A percentile compares a stretch with the other conserved stretches of the same genome.
Conservation (phyloP, 2,797 vertebrate genomes). For the Cirrhinus mrigala region DNA sequence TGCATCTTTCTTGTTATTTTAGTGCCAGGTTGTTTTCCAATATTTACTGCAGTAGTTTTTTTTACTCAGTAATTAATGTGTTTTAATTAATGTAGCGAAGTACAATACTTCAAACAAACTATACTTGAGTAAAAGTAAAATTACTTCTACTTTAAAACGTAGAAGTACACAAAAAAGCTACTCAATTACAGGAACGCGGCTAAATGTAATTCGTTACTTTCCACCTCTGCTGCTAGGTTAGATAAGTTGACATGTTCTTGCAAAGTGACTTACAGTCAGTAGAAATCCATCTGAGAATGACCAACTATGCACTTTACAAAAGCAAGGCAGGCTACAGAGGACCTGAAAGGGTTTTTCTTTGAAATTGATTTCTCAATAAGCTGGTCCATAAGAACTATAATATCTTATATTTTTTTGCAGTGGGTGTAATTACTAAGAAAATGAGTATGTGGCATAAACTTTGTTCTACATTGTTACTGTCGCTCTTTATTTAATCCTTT, state of each 20-base stretch:
- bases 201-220: too few relatives aligned
- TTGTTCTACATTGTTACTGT: conserved; percentile 20
- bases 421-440: conserved; percentile 10
- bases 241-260: neutral
- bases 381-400: conserved; percentile 4
- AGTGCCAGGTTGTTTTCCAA: too few relatives aligned
- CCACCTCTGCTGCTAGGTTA: neutral
- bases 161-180: too few relatives aligned
- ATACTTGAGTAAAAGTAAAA: too few relatives aligned
- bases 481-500: conserved; percentile 24
- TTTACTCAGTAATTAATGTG: too few relatives aligned
- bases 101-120: too few relatives aligned
- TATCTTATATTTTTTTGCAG: neutral
- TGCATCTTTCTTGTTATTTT: too few relatives aligned
- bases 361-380: conserved; percentile 3
- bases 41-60: too few relatives aligned
- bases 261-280: neutral
- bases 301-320: neutral
- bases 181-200: too few relatives aligned
- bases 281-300: neutral
- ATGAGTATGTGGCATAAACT: conserved; percentile 13
- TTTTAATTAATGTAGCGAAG: too few relatives aligned
- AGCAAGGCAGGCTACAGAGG: neutral
- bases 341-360: neutral
- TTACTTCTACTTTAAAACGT: too few relatives aligned